phyloP scores from a whole-genome alignment of 2,113 vertebrate species.

The Glaucomys volans region DNA sequence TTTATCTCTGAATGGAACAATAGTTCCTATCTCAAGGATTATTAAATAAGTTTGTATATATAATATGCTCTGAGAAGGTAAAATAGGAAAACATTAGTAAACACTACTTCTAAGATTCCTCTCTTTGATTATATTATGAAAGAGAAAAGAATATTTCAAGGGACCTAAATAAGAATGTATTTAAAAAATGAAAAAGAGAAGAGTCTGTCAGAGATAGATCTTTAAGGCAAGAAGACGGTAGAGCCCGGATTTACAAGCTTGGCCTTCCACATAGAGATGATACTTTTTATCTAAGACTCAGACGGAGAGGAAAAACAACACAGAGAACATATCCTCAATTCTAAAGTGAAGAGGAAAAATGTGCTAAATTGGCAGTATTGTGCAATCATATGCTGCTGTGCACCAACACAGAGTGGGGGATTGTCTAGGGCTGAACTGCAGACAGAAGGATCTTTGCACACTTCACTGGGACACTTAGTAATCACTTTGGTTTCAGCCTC shows the following conservation, averaged over 20 bases:
- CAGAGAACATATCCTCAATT: not conserved
- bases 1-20: not conserved
- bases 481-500: slow-evolving; percentile 22
- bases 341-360: not conserved
- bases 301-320: not conserved
- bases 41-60: not conserved
- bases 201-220: not conserved
- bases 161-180: not conserved
- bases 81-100: not conserved
- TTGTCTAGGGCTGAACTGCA: not conserved
- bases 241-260: not conserved
- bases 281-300: not conserved
- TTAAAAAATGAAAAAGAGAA: not conserved
- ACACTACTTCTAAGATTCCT: not conserved
- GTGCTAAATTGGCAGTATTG: not conserved
- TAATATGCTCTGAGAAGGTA: not conserved
- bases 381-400: not conserved
- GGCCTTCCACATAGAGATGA: not conserved
- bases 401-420: not conserved
- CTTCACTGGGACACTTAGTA: not conserved
- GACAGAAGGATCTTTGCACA: not conserved
- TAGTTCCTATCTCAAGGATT: not conserved
- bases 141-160: not conserved
- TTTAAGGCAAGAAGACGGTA: not conserved
- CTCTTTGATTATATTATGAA: not conserved